A percentile compares a stretch with the other conserved stretches of the same genome.
Conservation (phyloP, 35 echinoderm and acorn worm genomes). For the Diadema setosum region DNA sequence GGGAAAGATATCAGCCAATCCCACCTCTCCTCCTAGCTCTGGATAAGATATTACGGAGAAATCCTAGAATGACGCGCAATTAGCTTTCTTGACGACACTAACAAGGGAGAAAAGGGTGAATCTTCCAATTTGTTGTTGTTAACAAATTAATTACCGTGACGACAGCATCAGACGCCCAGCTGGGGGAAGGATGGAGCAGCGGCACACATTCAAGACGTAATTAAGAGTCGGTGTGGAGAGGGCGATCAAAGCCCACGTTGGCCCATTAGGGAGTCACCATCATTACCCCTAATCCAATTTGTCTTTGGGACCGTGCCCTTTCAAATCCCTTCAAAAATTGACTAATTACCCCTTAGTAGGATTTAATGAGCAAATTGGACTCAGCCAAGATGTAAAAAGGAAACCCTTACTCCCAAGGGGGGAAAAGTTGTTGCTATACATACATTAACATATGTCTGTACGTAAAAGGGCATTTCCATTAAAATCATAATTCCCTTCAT, state of each 20-base stretch:
- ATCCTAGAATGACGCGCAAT: not conserved
- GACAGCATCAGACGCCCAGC: not conserved
- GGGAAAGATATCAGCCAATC: too few species aligned
- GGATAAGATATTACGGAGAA: not conserved
- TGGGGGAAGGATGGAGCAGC: not conserved
- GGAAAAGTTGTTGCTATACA: too few species aligned
- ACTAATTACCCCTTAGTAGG: conserved; percentile 2
- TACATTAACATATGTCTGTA: too few species aligned
- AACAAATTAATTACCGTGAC: conserved; percentile 15
- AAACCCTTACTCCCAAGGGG: too few species aligned
- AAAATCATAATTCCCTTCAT: too few species aligned
- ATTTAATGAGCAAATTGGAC: not conserved
- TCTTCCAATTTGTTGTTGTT: conserved; percentile 17
- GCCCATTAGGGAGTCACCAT: conserved; percentile 4
- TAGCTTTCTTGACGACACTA: not conserved
- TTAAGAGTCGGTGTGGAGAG: not conserved
- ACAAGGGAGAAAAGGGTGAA: conserved; percentile 1
- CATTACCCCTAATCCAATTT: not conserved
- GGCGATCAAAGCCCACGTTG: not conserved
- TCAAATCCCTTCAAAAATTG: not conserved
- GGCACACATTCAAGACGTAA: not conserved
- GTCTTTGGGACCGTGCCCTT: not conserved
- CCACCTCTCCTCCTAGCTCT: not conserved
- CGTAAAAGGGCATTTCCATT: too few species aligned
- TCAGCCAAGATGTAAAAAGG: too few species aligned